Evolutionary conservation across 2,888 invertebrate species (phyloP).

Genomic region (Thereva unica): DNA sequence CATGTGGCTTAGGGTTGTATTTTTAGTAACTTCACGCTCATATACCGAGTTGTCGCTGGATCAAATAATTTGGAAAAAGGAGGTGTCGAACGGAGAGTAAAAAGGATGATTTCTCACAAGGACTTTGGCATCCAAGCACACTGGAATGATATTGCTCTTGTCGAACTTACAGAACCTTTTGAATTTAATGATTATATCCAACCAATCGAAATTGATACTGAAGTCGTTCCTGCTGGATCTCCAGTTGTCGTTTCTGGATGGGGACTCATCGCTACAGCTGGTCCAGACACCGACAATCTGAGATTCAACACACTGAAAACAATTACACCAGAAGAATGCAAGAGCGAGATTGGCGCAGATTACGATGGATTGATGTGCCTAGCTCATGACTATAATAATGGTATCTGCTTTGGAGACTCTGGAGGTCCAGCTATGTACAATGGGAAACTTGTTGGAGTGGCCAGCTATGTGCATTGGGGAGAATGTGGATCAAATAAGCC

Average conservation of each 20-base stretch:
- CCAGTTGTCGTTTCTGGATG: conserved; percentile 50
- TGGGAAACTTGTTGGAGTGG: conserved; percentile 50
- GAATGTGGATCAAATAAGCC: conserved; percentile 48
- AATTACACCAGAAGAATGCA: not conserved
- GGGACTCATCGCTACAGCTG: conserved; percentile 47
- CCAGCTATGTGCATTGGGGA: conserved; percentile 48
- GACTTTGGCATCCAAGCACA: conserved; percentile 44
- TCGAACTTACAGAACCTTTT: conserved; percentile 48
- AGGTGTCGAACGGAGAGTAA: conserved; percentile 48
- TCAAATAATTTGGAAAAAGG: conserved; percentile 49
- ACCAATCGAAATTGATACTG: conserved; percentile 47
- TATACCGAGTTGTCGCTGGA: conserved; percentile 50
- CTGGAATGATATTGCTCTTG: conserved; percentile 50
- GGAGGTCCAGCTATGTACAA: conserved; percentile 53
- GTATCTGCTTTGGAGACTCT: conserved; percentile 52
- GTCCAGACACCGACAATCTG: conserved; percentile 46
- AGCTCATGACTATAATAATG: conserved; percentile 45
- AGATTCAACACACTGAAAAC: conserved; percentile 44
- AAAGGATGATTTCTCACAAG: conserved; percentile 48
- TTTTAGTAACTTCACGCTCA: conserved; percentile 47
- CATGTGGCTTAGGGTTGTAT: not conserved
- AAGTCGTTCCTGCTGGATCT: conserved; percentile 45
- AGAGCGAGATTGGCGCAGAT: not conserved
- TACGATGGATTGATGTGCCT: conserved; percentile 44
- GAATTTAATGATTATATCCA: conserved; percentile 44